Evolutionary conservation across 2,888 invertebrate species (phyloP).

Genomic region (Leucoma salicis): DNA sequence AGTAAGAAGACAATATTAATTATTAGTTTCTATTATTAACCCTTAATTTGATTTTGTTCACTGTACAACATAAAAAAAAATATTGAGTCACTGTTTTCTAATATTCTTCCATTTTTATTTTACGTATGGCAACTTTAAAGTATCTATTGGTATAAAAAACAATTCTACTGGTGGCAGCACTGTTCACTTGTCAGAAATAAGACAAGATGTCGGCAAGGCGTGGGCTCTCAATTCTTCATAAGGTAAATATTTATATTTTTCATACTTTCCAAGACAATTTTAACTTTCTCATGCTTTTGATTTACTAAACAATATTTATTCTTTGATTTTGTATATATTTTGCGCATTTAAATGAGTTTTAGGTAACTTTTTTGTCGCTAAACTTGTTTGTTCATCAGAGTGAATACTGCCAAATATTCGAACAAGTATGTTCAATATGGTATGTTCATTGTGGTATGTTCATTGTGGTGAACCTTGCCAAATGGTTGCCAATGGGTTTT

Average conservation of each 20-base stretch:
- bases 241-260: neutral
- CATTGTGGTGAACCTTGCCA: neutral
- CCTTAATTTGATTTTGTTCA: slow-evolving; percentile 4
- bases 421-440: neutral
- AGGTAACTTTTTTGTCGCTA: neutral
- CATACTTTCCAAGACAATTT: neutral
- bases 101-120: neutral
- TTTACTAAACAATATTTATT: neutral
- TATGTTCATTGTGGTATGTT: neutral
- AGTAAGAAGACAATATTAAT: too few species aligned
- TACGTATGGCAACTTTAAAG: neutral
- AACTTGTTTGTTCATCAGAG: neutral
- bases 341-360: neutral
- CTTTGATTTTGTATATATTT: neutral
- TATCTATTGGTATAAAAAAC: neutral
- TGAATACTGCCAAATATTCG: neutral
- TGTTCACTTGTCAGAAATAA: neutral
- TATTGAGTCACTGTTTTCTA: neutral
- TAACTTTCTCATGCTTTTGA: neutral
- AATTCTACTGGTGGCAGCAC: neutral
- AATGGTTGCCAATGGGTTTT: neutral
- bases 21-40: too few species aligned
- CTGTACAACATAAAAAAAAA: neutral
- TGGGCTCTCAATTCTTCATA: neutral
- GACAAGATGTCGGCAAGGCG: neutral